These are phyloP conservation scores for Macquaria australasica DNA, from an alignment of 2,113 vertebrate genomes.

Conservation along the genomic window DNA sequence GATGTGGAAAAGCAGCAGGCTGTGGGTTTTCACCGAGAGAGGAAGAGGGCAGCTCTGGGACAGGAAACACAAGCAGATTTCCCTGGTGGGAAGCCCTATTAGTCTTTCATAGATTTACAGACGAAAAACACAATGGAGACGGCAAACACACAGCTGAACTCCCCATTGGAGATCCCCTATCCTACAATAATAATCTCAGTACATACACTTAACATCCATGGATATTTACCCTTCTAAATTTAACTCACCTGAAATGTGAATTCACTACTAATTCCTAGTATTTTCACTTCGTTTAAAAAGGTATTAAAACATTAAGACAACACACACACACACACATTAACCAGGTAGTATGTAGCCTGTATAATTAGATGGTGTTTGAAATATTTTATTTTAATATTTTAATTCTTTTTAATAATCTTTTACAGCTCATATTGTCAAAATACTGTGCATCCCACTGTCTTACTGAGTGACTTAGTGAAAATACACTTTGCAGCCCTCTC, in stretches of 20 bases:
- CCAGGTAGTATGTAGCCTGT: background rate
- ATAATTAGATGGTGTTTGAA: background rate
- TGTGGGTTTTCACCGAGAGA: conserved; percentile 64
- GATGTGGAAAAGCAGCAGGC: conserved; percentile 50
- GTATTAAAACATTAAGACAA: no score
- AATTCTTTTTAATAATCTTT: no score
- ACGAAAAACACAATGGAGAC: conserved; percentile 66
- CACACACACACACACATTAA: background rate
- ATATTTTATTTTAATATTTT: no score
- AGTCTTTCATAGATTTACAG: conserved; percentile 65
- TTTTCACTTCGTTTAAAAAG: background rate
- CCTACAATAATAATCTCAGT: conserved; percentile 34
- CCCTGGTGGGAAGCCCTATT: conserved; percentile 70
- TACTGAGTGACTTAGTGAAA: background rate
- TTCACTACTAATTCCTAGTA: background rate
- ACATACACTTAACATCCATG: conserved; percentile 20
- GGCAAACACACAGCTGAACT: conserved; percentile 49
- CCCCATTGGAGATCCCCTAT: conserved; percentile 2
- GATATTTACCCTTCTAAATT: conserved; percentile 18
- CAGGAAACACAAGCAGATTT: conserved; percentile 75
- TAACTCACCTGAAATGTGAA: background rate
- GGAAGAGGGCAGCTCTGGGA: conserved; percentile 76
- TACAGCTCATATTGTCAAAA: background rate
- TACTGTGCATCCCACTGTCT: no score
- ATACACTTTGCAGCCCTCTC: background rate